Evolutionary conservation across 2,797 vertebrate species (phyloP), one percentile per base, ranked within the genome.

Genomic region (Dendrocincla tyrannina): DNA sequence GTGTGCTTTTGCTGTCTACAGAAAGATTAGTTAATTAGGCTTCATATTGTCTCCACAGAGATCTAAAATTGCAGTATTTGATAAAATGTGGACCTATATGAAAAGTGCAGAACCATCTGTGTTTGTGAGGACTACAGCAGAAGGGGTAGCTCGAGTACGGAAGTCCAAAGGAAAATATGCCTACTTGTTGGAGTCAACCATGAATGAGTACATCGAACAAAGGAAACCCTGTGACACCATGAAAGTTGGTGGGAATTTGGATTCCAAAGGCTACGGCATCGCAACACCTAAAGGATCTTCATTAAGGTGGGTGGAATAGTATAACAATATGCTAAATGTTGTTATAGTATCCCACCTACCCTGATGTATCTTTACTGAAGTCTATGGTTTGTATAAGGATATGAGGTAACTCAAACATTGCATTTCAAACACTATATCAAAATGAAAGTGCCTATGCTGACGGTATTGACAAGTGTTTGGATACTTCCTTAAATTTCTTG

Each of bases 291-390:
- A 99, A 99, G 99, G 99, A 99, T 99, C 99, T 98, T 99, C 99
- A 99, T 99, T 99, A 99, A 99, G 99, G 99, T 99, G 99, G 99
- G 99, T 99, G 99, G 99, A 99, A 99, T 99, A 99, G 99, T 99
- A 99, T 99, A 99, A 99, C 99, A 99, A 99, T 99, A 99, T 99
- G 99, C 98, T 98, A 98, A 99, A 99, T 99, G 99, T 99, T 99
- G 99, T 99, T 99, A 99, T 99, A 99, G 99, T 99, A 99, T 99
- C 99, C 99, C 99, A 99, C 99, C 99, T 99, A 99, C 99, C 99
- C 99, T 99, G 99, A 99, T 99, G 99, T 99, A 99, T 99, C 99
- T 99, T 99, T 99, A 98, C 99, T 99, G 98, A 99, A 99, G 97
- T 98, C 98, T 98, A 99, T 99, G 99, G 99, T 99, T 99, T 99